Evolutionary conservation across 2,888 invertebrate genomes (phyloP).

Genomic region (Phalangium opilio): DNA sequence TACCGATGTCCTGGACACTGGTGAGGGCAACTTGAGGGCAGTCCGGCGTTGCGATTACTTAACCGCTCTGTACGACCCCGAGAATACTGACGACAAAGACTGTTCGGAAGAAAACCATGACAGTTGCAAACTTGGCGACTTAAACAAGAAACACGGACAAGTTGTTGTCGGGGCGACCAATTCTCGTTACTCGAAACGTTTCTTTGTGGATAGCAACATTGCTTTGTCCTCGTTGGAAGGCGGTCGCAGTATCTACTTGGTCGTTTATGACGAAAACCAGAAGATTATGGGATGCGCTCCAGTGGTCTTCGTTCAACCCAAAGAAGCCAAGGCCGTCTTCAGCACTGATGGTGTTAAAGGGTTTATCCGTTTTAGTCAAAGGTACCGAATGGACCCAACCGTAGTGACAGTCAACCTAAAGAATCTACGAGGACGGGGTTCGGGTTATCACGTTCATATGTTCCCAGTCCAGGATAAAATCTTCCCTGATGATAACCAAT

Average conservation of each 20-base stretch:
- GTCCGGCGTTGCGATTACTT: constrained; percentile 51
- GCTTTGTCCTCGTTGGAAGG: constrained; percentile 42
- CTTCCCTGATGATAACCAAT: constrained; percentile 29
- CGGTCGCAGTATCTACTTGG: constrained; percentile 57
- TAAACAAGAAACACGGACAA: constrained; percentile 58
- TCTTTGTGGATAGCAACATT: constrained; percentile 51
- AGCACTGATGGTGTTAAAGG: constrained; percentile 55
- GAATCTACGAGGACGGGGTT: constrained; percentile 28
- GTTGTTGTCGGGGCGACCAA: constrained; percentile 31
- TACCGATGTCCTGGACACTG: constrained; percentile 69
- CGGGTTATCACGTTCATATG: constrained; percentile 33
- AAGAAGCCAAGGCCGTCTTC: constrained; percentile 24
- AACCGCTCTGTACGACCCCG: constrained; percentile 59
- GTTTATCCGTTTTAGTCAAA: constrained; percentile 56
- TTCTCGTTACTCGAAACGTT: constrained; percentile 30
- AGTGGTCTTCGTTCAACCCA: constrained; percentile 34
- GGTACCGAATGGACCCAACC: constrained; percentile 56
- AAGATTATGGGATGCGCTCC: constrained; percentile 55
- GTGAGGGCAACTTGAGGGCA: constrained; percentile 18
- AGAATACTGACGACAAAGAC: constrained; percentile 41
- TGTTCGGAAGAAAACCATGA: constrained; percentile 25
- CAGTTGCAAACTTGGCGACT: constrained; percentile 44
- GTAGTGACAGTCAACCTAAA: constrained; percentile 37
- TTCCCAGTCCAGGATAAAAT: constrained; percentile 28
- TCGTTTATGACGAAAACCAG: constrained; percentile 55